phyloP scores from a whole-genome alignment of 2,888 invertebrate genomes.

The Pardosa pseudoannulata region DNA sequence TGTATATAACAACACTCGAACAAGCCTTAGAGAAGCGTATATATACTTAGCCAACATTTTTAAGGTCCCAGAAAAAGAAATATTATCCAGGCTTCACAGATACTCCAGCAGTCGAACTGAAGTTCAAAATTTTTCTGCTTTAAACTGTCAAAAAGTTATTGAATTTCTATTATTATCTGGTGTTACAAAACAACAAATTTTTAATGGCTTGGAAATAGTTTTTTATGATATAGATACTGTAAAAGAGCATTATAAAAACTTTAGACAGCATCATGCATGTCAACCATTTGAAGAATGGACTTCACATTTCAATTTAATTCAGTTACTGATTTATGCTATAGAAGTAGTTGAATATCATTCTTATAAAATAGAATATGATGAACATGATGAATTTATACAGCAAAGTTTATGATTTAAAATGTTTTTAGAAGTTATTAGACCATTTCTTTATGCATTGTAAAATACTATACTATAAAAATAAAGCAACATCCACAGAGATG shows the following conservation, averaged over 20 bases:
- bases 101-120: background rate
- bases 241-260: slow-evolving; percentile 16
- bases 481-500: too few relatives aligned
- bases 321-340: slow-evolving; percentile 43
- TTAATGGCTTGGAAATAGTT: slow-evolving; percentile 39
- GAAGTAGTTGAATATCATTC: slow-evolving; percentile 7
- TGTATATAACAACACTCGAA: background rate
- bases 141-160: slow-evolving; percentile 29
- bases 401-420: too few relatives aligned
- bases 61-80: background rate
- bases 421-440: too few relatives aligned
- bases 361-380: background rate
- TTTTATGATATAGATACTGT: slow-evolving; percentile 37
- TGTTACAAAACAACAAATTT: slow-evolving; percentile 40
- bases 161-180: slow-evolving; percentile 39
- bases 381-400: too few relatives aligned
- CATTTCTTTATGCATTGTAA: too few relatives aligned
- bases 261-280: slow-evolving; percentile 6
- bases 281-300: slow-evolving; percentile 41
- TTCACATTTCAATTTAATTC: slow-evolving; percentile 45
- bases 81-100: background rate
- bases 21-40: background rate
- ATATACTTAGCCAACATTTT: slow-evolving; percentile 29
- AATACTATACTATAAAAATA: too few relatives aligned
- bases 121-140: slow-evolving; percentile 1